Evolutionary conservation across 2,888 invertebrate genomes (phyloP).

Genomic region (Drosophila emarginata): DNA sequence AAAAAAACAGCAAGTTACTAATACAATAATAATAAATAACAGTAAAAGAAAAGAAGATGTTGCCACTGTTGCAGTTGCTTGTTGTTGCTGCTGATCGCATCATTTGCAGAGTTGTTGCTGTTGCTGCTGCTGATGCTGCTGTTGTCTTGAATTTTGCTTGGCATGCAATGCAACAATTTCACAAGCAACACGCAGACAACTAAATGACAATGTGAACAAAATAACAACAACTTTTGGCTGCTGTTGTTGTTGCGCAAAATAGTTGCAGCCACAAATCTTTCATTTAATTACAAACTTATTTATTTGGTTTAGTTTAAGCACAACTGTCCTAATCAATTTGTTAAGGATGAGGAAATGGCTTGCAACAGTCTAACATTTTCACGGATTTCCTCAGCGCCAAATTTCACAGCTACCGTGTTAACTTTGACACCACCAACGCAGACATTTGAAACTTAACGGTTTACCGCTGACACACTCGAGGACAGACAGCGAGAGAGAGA

Average conservation of each 20-base stretch:
- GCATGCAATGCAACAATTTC: constrained; percentile 76
- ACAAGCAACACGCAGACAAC: constrained; percentile 75
- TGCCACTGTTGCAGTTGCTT: constrained; percentile 44
- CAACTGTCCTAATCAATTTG: constrained; percentile 75
- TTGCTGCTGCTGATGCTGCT: constrained; percentile 38
- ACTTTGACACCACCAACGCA: constrained; percentile 71
- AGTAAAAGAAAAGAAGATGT: constrained; percentile 73
- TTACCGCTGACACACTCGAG: constrained; percentile 2
- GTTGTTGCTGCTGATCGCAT: constrained; percentile 50
- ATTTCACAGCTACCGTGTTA: constrained; percentile 75
- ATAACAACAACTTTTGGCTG: constrained; percentile 40
- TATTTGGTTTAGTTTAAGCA: constrained; percentile 59
- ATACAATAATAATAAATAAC: constrained; percentile 64
- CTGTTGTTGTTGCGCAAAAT: constrained; percentile 55
- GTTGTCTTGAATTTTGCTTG: constrained; percentile 39
- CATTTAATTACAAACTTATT: constrained; percentile 71
- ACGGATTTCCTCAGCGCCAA: constrained; percentile 69
- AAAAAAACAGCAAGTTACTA: constrained; percentile 24
- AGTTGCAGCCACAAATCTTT: constrained; percentile 52
- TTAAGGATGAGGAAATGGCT: constrained; percentile 71
- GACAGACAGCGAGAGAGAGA: too few relatives aligned
- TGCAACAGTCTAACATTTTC: constrained; percentile 53
- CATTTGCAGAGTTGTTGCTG: constrained; percentile 42
- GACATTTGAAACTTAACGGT: constrained; percentile 13
- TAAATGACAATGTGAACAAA: constrained; percentile 75